Conservation (phyloP, 1,140 invertebrate genomes). For the Pissodes strobi region DNA sequence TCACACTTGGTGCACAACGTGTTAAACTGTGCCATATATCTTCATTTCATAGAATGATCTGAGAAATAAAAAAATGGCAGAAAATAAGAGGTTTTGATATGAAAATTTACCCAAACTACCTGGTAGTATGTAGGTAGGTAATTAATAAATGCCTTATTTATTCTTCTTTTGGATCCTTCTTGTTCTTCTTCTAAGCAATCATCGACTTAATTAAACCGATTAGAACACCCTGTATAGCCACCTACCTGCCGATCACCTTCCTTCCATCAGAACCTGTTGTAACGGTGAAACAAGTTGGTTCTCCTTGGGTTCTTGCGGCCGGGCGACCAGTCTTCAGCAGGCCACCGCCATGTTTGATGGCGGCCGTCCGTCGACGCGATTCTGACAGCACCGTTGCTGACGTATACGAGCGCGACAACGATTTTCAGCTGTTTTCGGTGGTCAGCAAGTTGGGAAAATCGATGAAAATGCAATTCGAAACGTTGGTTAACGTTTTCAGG, state of each 20-base stretch:
- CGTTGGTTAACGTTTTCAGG: slow-evolving; percentile 52
- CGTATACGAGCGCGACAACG: slow-evolving; percentile 15
- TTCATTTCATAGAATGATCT: too few relatives aligned
- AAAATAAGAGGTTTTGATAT: too few relatives aligned
- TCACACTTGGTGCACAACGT: too few relatives aligned
- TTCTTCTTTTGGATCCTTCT: too few relatives aligned
- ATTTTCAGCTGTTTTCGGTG: slow-evolving; percentile 33
- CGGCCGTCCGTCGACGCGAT: slow-evolving; percentile 17
- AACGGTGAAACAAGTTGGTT: slow-evolving; percentile 42
- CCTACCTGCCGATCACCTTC: slow-evolving; percentile 32
- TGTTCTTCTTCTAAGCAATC: too few relatives aligned
- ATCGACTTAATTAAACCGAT: too few relatives aligned
- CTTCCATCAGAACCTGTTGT: slow-evolving; percentile 30
- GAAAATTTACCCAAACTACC: too few relatives aligned
- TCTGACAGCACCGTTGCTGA: slow-evolving; percentile 27
- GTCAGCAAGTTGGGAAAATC: slow-evolving; percentile 28
- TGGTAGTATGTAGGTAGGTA: too few relatives aligned
- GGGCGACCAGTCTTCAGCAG: slow-evolving; percentile 18
- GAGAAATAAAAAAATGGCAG: too few relatives aligned
- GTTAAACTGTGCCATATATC: too few relatives aligned
- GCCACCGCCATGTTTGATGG: slow-evolving; percentile 37
- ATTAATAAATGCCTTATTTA: too few relatives aligned
- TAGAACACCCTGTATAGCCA: slow-evolving; percentile 6
- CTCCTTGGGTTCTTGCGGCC: slow-evolving; percentile 18
- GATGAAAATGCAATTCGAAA: slow-evolving; percentile 50